Percentiles rank a stretch among this genome's conserved stretches.
These are phyloP conservation scores for Bufo gargarizans DNA, from an alignment of 2,113 vertebrate genomes.

Conservation along the genomic window DNA sequence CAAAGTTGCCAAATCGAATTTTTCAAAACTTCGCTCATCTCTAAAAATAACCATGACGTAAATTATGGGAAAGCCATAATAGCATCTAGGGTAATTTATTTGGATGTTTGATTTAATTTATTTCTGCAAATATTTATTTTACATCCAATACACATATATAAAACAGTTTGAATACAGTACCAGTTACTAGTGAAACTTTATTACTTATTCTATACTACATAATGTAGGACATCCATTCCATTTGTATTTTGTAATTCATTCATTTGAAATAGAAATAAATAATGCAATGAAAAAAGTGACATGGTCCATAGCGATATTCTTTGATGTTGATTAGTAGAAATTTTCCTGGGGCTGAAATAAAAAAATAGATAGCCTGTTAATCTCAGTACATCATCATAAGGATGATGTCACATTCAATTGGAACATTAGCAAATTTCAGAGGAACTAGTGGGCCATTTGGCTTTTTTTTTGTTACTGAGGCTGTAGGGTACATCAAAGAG, in stretches of 20 bases:
- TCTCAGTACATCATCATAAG: not conserved
- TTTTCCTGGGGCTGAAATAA: not conserved
- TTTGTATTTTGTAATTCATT: not conserved
- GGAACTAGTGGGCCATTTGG: not conserved
- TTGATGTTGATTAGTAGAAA: not conserved
- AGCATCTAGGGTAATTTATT: not conserved
- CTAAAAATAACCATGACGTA: no score
- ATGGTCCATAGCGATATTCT: not conserved
- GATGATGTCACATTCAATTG: not conserved
- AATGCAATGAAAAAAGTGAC: not conserved
- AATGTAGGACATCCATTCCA: not conserved
- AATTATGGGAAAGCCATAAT: not conserved
- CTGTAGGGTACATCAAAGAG: no score
- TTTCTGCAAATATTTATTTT: not conserved
- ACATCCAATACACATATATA: not conserved
- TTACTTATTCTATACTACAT: not conserved
- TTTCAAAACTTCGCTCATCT: no score
- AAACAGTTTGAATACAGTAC: not conserved
- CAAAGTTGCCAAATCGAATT: no score
- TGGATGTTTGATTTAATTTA: not conserved
- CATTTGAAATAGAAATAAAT: constrained; percentile 10
- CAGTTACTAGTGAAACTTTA: constrained; percentile 14
- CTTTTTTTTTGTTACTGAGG: no score
- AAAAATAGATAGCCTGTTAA: not conserved
- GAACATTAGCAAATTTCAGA: not conserved